phyloP scores from a whole-genome alignment of 2,888 invertebrate species.

The Sinentomon sp. region DNA sequence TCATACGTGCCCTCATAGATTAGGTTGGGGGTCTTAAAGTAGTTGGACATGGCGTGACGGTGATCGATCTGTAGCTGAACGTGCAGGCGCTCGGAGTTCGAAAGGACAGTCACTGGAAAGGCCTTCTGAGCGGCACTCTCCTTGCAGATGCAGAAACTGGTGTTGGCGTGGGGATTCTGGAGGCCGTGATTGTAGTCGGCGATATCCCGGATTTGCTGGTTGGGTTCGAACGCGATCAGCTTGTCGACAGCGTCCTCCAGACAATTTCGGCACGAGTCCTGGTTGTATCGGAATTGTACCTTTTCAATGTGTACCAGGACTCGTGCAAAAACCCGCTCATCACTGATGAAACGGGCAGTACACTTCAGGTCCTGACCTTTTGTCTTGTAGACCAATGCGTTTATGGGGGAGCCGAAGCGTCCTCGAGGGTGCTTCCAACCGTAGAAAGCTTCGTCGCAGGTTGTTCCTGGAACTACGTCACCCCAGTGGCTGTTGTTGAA shows the following conservation, averaged over 20 bases:
- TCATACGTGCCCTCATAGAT: conserved; percentile 64
- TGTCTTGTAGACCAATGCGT: conserved; percentile 59
- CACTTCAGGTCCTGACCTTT: conserved; percentile 26
- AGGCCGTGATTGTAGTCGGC: too few species aligned
- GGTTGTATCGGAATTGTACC: conserved; percentile 57
- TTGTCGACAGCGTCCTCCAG: conserved; percentile 65
- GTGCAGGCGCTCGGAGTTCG: conserved; percentile 49
- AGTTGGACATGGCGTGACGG: conserved; percentile 55
- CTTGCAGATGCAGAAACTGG: conserved; percentile 37
- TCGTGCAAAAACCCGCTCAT: conserved; percentile 47
- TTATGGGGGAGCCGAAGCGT: conserved; percentile 48
- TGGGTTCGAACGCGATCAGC: conserved; percentile 46
- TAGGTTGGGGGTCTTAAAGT: conserved; percentile 58
- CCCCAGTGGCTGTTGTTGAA: conserved; percentile 71
- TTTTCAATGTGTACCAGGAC: conserved; percentile 46
- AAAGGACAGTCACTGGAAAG: conserved; percentile 28
- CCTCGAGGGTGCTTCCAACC: conserved; percentile 50
- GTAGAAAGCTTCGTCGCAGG: conserved; percentile 63
- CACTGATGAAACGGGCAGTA: conserved; percentile 43
- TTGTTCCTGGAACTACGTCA: conserved; percentile 45
- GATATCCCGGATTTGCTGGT: conserved; percentile 7
- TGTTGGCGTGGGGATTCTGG: neutral
- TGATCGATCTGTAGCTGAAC: conserved; percentile 56
- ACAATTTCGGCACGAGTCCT: conserved; percentile 53
- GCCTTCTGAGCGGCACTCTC: conserved; percentile 24